Evolutionary conservation across 2,113 vertebrate species (phyloP).

Genomic region (Cyphotilapia sp.): DNA sequence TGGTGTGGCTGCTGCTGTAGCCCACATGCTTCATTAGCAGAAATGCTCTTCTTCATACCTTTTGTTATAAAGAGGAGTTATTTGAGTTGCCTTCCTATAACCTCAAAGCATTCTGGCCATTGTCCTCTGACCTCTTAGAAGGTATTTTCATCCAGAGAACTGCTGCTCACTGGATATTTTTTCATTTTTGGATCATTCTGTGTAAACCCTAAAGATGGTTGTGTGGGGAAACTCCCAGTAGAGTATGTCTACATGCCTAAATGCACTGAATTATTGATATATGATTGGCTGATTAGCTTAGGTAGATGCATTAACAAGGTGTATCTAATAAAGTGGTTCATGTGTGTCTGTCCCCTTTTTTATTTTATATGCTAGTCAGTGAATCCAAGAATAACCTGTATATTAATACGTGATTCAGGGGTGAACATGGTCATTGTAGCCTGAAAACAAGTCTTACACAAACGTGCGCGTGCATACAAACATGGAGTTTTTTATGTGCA

Average conservation of each 20-base stretch:
- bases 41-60: neutral
- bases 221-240: neutral
- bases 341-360: neutral
- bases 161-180: neutral
- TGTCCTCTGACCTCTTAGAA: neutral
- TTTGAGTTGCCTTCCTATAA: neutral
- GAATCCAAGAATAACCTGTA: neutral
- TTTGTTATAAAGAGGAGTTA: neutral
- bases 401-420: neutral
- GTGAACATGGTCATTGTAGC: neutral
- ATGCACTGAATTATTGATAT: neutral
- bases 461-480: neutral
- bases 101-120: neutral
- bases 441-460: neutral
- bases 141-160: neutral
- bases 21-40: neutral
- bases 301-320: neutral
- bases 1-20: neutral
- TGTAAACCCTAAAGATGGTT: neutral
- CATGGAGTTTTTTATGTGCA: neutral
- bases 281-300: neutral
- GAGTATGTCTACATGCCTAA: rapidly evolving
- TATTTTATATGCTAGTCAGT: neutral
- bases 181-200: neutral
- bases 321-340: neutral